Base-by-base conservation (phyloP, 2,113 vertebrate genomes). In the Zeus faber region DNA sequence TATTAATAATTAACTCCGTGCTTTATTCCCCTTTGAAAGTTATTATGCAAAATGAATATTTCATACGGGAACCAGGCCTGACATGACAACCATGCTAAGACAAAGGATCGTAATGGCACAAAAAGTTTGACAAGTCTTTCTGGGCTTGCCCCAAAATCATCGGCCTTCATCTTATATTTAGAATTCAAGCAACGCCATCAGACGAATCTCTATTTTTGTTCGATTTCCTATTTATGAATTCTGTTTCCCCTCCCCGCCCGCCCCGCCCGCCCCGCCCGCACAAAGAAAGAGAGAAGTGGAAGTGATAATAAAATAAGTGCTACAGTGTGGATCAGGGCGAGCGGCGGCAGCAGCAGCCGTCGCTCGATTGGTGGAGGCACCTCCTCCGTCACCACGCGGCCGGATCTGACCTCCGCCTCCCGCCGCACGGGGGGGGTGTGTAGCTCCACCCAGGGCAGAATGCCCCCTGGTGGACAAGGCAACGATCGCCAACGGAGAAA, bases 1-100 rank as follows among this genome's bases (percentile, higher is more conserved):
- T 76, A 90, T 89, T 85, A 90, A 90, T 90, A 87, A 89, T 90
- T 89, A 82, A 90, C 72, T 72, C 64, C 81, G 74, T 81, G 77
- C 84, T 89, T 90, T 87, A 88, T 89, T 88, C 77, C 80, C 84
- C 81, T 87, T 87, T 88, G 85, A 83, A 87, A 81, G 78, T 88
- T 86, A 90, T 90, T 89, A 90, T 90, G 86, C 87, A 85, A 49
- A 75, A 90, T 90, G 80, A 89, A 90, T 90, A 89, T 90, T 90
- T 90, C 76, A 90, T 87, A 67, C 10, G 77, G 60, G 80, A 81
- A 87, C 85, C 86, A 21, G 83, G 76, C 80, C 82, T 83, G 79
- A 88, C 88, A 88, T 79, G 84, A 88, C 85, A 86, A 82, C 79
- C 49, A 67, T 41, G 68, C 82, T 81, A 86, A 90, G 88, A 88